Conservation (phyloP, 2,888 invertebrate species). For the Brachyopa scutellaris region DNA sequence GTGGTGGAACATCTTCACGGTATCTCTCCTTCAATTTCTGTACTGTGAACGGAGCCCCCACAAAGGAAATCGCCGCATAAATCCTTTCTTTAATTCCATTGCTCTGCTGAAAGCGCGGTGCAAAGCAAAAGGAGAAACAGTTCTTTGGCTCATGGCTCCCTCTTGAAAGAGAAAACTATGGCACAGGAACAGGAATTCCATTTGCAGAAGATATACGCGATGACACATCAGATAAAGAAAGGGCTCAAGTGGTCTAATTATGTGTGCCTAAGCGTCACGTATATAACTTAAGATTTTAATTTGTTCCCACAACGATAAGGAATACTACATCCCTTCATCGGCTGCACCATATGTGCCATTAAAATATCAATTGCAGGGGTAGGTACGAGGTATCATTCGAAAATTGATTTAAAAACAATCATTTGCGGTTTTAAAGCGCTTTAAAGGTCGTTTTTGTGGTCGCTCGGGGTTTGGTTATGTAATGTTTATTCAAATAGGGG, state of each 20-base stretch:
- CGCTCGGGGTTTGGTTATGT: not conserved
- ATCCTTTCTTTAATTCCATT: slow-evolving; percentile 34
- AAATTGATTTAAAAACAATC: slow-evolving; percentile 47
- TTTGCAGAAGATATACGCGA: slow-evolving; percentile 57
- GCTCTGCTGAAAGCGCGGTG: not conserved
- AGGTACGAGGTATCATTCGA: not conserved
- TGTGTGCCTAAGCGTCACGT: slow-evolving; percentile 29
- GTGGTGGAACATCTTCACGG: slow-evolving; percentile 4
- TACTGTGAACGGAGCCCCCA: not conserved
- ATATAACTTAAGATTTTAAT: slow-evolving; percentile 57
- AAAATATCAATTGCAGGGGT: not conserved
- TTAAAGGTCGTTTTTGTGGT: not conserved
- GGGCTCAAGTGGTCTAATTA: slow-evolving; percentile 56
- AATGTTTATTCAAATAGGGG: slow-evolving; percentile 59
- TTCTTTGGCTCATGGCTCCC: not conserved
- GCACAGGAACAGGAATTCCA: slow-evolving; percentile 47
- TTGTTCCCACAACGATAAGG: slow-evolving; percentile 25
- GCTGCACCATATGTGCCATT: not conserved
- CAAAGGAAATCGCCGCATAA: slow-evolving; percentile 30
- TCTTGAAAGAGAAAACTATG: not conserved
- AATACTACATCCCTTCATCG: not conserved
- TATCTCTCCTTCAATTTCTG: not conserved
- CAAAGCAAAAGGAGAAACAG: not conserved
- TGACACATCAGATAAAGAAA: slow-evolving; percentile 42
- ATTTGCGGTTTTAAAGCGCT: slow-evolving; percentile 46